phyloP scores from a whole-genome alignment of 1,140 invertebrate genomes.

The Ips nitidus region DNA sequence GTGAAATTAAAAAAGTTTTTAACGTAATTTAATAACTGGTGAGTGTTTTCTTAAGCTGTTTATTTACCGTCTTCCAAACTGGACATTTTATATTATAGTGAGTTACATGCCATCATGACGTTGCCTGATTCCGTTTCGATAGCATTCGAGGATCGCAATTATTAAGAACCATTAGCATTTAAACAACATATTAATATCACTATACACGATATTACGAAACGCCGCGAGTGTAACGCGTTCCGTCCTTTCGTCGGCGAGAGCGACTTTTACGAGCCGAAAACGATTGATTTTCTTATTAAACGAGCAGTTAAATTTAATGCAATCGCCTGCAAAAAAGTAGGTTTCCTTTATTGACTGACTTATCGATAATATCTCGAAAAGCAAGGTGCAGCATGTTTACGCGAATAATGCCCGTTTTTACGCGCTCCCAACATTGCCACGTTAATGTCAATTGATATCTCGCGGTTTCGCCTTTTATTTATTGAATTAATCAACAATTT shows the following conservation, averaged over 20 bases:
- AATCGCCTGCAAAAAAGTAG: slow-evolving; percentile 13
- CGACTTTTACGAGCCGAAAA: slow-evolving; percentile 15
- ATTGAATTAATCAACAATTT: neutral
- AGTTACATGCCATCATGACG: too few species aligned
- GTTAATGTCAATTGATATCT: slow-evolving; percentile 5
- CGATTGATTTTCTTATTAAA: slow-evolving; percentile 22
- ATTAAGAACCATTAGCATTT: slow-evolving; percentile 10
- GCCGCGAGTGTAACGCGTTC: slow-evolving; percentile 2
- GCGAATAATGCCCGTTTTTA: slow-evolving; percentile 18
- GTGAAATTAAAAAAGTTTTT: too few species aligned
- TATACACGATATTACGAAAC: slow-evolving; percentile 11
- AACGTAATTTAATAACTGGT: too few species aligned
- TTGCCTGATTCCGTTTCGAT: too few species aligned
- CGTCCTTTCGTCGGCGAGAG: neutral
- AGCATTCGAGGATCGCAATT: neutral
- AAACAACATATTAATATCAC: slow-evolving; percentile 7
- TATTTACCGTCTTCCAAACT: too few species aligned
- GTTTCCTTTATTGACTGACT: slow-evolving; percentile 21
- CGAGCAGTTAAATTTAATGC: slow-evolving; percentile 17
- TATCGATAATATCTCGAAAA: slow-evolving; percentile 25
- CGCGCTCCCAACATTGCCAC: slow-evolving; percentile 6
- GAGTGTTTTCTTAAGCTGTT: too few species aligned
- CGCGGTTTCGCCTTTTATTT: neutral
- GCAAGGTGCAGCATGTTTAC: slow-evolving; percentile 27
- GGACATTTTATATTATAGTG: too few species aligned